Conservation (phyloP, 2,113 vertebrate genomes). For the Nothocercus julius region DNA sequence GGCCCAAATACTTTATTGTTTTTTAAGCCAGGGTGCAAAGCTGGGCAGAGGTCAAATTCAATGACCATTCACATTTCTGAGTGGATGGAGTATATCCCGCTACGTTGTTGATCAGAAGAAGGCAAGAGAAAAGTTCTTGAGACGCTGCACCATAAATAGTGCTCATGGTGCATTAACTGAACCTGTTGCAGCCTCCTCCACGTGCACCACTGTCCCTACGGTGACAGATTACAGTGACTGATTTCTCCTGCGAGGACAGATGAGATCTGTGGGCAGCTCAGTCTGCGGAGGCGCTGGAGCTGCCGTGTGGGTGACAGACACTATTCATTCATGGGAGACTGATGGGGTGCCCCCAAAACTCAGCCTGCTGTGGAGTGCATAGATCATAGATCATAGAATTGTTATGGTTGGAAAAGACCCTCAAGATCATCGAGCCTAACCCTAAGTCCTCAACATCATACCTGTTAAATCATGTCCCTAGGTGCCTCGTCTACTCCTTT, state of each 20-base stretch:
- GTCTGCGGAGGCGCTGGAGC: not conserved
- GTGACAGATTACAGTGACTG: not conserved
- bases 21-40: not conserved
- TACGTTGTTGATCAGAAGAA: not conserved
- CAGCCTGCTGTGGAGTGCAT: fast-evolving
- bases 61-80: not conserved
- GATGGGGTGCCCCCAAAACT: not conserved
- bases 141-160: fast-evolving
- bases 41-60: not conserved
- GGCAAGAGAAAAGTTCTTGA: not conserved
- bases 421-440: too few species aligned
- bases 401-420: too few species aligned
- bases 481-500: too few species aligned
- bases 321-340: not conserved
- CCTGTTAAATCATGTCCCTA: too few species aligned
- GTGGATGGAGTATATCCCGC: not conserved
- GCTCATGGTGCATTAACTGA: not conserved
- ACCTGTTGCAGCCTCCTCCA: not conserved
- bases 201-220: not conserved
- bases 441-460: too few species aligned
- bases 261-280: not conserved
- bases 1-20: not conserved
- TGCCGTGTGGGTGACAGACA: not conserved
- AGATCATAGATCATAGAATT: too few species aligned
- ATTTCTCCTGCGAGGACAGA: not conserved